A percentile compares a stretch with the other conserved stretches of the same genome.
Conservation (phyloP, 1,140 invertebrate species). For the Himalopsyche phryganea region DNA sequence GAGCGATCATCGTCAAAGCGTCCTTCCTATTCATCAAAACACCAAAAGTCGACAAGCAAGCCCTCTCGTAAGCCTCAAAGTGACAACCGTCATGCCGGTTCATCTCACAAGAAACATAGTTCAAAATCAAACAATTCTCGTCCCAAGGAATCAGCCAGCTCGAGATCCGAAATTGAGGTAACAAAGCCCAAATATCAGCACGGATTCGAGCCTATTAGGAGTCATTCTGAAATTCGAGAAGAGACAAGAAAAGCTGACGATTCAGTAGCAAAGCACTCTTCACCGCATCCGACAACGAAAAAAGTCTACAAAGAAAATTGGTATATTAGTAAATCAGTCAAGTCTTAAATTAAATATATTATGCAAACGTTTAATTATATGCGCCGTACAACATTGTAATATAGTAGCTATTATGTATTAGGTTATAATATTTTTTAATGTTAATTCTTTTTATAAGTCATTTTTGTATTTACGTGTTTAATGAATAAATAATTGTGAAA, state of each 20-base stretch:
- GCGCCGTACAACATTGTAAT: neutral
- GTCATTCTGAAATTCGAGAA: conserved; percentile 37
- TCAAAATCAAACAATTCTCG: neutral
- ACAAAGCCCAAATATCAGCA: conserved; percentile 49
- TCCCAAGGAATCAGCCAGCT: conserved; percentile 4
- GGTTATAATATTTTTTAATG: too few relatives aligned
- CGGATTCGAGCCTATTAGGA: conserved; percentile 45
- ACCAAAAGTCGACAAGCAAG: conserved; percentile 9
- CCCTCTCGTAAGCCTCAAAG: conserved; percentile 2
- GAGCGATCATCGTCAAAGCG: conserved; percentile 6
- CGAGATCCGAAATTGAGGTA: conserved; percentile 34
- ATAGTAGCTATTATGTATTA: conserved; percentile 6
- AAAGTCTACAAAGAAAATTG: conserved; percentile 49
- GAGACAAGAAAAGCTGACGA: conserved; percentile 43
- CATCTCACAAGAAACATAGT: conserved; percentile 14
- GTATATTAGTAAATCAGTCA: conserved; percentile 43
- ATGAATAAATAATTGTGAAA: too few relatives aligned
- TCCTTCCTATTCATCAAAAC: conserved; percentile 5
- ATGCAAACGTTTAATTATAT: too few relatives aligned
- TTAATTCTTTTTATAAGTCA: neutral
- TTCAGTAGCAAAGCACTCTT: conserved; percentile 42
- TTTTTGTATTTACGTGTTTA: neutral
- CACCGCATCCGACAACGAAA: conserved; percentile 41
- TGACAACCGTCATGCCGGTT: conserved; percentile 10
- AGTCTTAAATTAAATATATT: too few relatives aligned